A percentile compares a stretch with the other conserved stretches of the same genome.
These are phyloP conservation scores for Catalaphyllia jardinei DNA, from an alignment of 64 coral and sea anemone species.

Conservation along the genomic window DNA sequence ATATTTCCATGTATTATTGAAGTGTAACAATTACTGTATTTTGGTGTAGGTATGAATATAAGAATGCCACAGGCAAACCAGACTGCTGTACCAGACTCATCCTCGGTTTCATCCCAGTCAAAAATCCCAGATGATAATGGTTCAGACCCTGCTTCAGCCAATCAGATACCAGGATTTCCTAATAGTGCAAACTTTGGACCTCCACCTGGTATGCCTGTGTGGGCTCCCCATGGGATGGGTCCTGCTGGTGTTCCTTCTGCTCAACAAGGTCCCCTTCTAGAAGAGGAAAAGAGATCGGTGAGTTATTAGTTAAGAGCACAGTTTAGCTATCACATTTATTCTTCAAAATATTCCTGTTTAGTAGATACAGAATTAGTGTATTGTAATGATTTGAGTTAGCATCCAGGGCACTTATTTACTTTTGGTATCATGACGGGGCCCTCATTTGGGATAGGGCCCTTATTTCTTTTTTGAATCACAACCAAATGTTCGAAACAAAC, in stretches of 20 bases:
- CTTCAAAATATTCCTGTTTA: background rate
- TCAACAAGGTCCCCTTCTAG: background rate
- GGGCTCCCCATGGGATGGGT: background rate
- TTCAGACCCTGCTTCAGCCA: background rate
- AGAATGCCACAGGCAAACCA: conserved; percentile 36
- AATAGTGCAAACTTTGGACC: background rate
- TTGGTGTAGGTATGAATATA: conserved; percentile 57
- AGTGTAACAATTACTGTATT: background rate
- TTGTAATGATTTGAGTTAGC: no score
- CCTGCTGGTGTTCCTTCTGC: background rate
- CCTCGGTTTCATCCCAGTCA: background rate
- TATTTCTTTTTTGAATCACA: no score
- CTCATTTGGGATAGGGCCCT: no score
- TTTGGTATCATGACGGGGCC: no score
- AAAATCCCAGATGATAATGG: background rate
- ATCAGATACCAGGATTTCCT: background rate
- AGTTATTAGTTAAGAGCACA: background rate
- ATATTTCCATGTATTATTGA: background rate
- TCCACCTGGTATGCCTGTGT: conserved; percentile 19
- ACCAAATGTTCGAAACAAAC: no score
- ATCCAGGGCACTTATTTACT: no score
- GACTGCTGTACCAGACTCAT: background rate
- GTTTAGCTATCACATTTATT: background rate
- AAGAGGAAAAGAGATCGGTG: conserved; percentile 19
- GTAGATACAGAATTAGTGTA: background rate